A percentile compares a stretch with the other conserved stretches of the same genome.
These are phyloP conservation scores for Macrobrachium rosenbergii DNA, from an alignment of 1,140 invertebrate genomes.

Conservation along the genomic window DNA sequence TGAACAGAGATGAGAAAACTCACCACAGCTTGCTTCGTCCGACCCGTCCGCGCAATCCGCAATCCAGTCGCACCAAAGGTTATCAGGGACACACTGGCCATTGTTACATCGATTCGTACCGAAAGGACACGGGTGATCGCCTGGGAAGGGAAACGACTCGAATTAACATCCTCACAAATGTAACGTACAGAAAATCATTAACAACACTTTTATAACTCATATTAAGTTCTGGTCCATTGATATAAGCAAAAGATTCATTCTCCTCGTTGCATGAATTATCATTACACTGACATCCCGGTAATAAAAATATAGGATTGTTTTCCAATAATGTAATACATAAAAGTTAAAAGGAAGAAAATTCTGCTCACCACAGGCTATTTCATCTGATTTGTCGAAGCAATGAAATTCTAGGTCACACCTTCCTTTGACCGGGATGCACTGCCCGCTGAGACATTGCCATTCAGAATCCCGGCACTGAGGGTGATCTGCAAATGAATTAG, in stretches of 20 bases:
- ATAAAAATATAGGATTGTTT: not conserved
- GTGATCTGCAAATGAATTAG: not conserved
- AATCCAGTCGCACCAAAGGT: slow-evolving; percentile 26
- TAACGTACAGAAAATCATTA: not conserved
- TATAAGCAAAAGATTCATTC: no score
- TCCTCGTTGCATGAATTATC: no score
- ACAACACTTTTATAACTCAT: no score
- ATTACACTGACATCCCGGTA: not conserved
- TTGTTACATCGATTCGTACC: slow-evolving; percentile 1
- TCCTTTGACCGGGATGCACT: not conserved
- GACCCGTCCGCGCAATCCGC: slow-evolving; percentile 19
- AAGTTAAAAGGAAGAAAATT: not conserved
- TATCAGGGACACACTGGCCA: slow-evolving; percentile 8
- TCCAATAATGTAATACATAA: not conserved
- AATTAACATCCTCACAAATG: not conserved
- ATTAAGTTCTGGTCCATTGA: no score
- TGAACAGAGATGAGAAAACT: not conserved
- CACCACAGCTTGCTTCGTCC: slow-evolving; percentile 16
- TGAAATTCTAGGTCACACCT: slow-evolving; percentile 16
- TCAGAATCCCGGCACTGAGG: not conserved
- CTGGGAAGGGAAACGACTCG: not conserved
- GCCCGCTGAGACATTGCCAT: slow-evolving; percentile 12
- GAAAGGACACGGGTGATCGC: not conserved
- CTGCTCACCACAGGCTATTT: slow-evolving; percentile 21
- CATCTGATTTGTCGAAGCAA: slow-evolving; percentile 29